phyloP scores from a whole-genome alignment of 2,888 invertebrate genomes.

The Ischnura elegans region DNA sequence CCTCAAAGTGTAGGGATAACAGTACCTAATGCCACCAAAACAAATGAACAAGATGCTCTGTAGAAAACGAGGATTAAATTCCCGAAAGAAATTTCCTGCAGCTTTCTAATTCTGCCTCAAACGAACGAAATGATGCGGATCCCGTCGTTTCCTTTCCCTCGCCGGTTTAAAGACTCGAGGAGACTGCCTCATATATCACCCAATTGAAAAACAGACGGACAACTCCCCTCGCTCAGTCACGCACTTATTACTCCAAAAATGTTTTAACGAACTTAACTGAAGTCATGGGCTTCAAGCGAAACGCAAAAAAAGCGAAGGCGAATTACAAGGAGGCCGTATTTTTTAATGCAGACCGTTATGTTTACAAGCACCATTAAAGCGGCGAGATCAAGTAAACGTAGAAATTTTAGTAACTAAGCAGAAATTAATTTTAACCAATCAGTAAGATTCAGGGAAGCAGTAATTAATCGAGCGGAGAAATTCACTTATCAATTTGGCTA shows the following conservation, averaged over 20 bases:
- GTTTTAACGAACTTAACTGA: neutral
- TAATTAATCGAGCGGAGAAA: no score
- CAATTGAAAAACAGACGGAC: neutral
- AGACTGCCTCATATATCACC: neutral
- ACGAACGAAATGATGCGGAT: neutral
- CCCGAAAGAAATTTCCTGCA: neutral
- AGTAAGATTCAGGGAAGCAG: no score
- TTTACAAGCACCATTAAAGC: no score
- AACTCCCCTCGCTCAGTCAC: neutral
- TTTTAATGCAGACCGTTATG: no score
- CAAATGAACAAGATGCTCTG: neutral
- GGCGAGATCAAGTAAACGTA: no score
- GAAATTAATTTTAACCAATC: no score
- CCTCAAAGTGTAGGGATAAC: no score
- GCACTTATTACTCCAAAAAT: neutral
- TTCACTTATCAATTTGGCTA: no score
- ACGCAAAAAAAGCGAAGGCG: no score
- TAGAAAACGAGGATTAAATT: neutral
- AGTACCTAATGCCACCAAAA: neutral
- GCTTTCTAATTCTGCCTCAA: neutral
- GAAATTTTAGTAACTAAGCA: no score
- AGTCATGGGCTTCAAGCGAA: neutral
- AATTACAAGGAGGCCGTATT: no score
- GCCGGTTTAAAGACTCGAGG: neutral
- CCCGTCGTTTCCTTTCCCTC: neutral